Evolutionary conservation across 2,113 vertebrate genomes (phyloP).

Genomic region (Glaucomys volans): DNA sequence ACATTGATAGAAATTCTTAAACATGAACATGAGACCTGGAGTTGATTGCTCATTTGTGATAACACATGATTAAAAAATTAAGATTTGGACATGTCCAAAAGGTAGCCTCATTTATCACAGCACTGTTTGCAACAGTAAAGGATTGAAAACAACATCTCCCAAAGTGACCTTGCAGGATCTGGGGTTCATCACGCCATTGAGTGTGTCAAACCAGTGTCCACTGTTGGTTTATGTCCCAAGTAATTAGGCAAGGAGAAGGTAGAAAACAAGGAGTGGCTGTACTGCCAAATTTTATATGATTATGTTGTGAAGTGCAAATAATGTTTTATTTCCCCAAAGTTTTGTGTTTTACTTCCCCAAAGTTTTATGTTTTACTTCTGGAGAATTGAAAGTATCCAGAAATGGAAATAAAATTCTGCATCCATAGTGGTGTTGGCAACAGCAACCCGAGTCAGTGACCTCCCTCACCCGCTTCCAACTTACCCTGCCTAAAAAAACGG

Average conservation of each 20-base stretch:
- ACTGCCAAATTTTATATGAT: neutral
- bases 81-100: neutral
- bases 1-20: neutral
- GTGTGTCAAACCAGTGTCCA: neutral
- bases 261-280: neutral
- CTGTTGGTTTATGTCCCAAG: neutral
- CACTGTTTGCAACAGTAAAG: neutral
- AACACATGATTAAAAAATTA: conserved; percentile 16
- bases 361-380: conserved; percentile 29
- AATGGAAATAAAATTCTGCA: conserved; percentile 11
- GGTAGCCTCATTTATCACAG: neutral
- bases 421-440: neutral
- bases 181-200: neutral
- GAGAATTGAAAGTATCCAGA: conserved; percentile 31
- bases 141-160: neutral
- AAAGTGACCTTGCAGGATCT: neutral
- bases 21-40: neutral
- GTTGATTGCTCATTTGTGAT: neutral
- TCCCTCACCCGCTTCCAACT: neutral
- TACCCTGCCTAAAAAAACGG: neutral
- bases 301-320: neutral
- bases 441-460: neutral
- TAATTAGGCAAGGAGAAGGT: neutral
- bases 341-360: no score
- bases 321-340: neutral